A percentile compares a stretch with the other conserved stretches of the same genome.
Conservation (phyloP, 1,140 invertebrate species). For the Drosophila baimaii region DNA sequence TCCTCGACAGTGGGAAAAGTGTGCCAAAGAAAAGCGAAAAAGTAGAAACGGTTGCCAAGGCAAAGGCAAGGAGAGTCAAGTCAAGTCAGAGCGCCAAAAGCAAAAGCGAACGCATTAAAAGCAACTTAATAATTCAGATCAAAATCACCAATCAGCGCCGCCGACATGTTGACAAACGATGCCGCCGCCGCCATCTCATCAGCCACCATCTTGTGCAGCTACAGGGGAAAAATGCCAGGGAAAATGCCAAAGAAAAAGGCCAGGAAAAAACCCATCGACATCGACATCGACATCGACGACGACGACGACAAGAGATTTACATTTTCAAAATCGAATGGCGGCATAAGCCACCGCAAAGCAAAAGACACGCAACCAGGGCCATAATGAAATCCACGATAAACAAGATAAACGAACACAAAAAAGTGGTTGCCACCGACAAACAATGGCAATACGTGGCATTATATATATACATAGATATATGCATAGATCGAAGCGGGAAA, state of each 20-base stretch:
- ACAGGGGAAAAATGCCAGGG: neutral
- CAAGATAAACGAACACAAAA: slow-evolving; percentile 71
- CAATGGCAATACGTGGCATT: neutral
- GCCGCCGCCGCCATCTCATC: slow-evolving; percentile 47
- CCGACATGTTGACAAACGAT: slow-evolving; percentile 80
- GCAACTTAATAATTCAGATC: slow-evolving; percentile 82
- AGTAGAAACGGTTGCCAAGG: slow-evolving; percentile 4
- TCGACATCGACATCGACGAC: slow-evolving; percentile 23
- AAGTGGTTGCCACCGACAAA: neutral
- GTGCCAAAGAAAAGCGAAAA: slow-evolving; percentile 46
- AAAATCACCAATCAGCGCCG: slow-evolving; percentile 78
- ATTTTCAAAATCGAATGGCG: slow-evolving; percentile 81
- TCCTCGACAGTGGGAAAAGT: slow-evolving; percentile 35
- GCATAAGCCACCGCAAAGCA: slow-evolving; percentile 81
- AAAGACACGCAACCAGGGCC: slow-evolving; percentile 76
- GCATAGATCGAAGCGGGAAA: neutral
- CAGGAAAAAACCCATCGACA: neutral
- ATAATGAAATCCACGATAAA: slow-evolving; percentile 81
- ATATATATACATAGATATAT: too few species aligned
- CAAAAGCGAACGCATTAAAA: slow-evolving; percentile 78
- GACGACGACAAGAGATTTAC: slow-evolving; percentile 76
- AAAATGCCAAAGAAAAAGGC: neutral
- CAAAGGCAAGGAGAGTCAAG: neutral
- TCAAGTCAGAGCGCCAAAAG: slow-evolving; percentile 26
- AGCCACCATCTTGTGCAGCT: slow-evolving; percentile 4